These are phyloP conservation scores for Cheirogaleus medius DNA, from an alignment of 2,113 vertebrate genomes.

Conservation along the genomic window DNA sequence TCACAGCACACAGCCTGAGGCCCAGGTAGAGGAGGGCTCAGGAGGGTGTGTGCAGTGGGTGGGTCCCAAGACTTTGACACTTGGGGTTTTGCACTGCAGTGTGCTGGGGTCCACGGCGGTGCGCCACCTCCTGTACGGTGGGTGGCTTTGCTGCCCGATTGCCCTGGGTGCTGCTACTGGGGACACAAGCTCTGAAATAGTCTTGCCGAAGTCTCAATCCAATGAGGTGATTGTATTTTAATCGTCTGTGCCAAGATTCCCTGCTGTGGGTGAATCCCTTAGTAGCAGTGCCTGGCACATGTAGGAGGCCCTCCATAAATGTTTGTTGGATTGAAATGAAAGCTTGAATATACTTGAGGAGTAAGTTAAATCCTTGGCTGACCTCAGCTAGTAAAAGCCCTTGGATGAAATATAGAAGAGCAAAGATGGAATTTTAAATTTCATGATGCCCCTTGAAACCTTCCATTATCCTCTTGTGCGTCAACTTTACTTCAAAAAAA, in stretches of 20 bases:
- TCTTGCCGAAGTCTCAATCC: not conserved
- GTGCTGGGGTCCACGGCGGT: not conserved
- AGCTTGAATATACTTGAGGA: not conserved
- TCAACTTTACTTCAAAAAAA: not conserved
- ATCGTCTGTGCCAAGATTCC: not conserved
- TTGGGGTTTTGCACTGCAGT: not conserved
- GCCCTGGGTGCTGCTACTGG: not conserved
- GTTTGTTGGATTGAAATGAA: slow-evolving; percentile 12
- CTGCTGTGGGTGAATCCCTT: not conserved
- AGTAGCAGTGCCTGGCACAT: not conserved
- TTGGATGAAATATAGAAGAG: not conserved
- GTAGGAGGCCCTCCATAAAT: not conserved
- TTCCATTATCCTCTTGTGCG: not conserved
- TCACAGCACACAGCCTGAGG: not conserved
- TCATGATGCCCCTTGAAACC: not conserved
- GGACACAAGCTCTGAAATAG: not conserved
- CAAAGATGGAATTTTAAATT: not conserved
- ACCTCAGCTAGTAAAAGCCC: not conserved
- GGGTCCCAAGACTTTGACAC: not conserved
- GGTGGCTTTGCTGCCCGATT: not conserved
- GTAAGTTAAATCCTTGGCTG: not conserved
- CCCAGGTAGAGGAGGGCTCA: not conserved
- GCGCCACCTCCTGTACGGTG: not conserved
- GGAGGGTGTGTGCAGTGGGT: not conserved
- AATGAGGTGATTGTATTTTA: not conserved